These are phyloP conservation scores for Melikaiella ostensackeni DNA, from an alignment of 2,888 invertebrate species.

Conservation along the genomic window DNA sequence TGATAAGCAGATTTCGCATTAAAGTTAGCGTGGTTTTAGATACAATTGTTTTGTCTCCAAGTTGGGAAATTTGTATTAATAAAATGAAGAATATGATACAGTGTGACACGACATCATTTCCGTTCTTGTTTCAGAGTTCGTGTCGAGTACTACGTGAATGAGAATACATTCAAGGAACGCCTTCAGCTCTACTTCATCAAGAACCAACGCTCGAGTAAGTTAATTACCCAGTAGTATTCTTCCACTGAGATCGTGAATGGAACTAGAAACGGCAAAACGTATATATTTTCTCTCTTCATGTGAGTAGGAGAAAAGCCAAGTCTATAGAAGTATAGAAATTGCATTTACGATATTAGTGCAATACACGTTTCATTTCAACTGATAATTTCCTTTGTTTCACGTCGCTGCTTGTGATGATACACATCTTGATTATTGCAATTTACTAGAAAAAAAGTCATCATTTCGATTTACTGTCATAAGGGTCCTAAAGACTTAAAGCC, in stretches of 20 bases:
- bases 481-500: too few relatives aligned
- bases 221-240: slow-evolving; percentile 60
- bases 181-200: slow-evolving; percentile 99
- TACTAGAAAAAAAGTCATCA: background rate
- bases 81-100: background rate
- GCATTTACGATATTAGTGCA: background rate
- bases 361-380: background rate
- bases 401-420: background rate
- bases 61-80: background rate
- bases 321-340: background rate
- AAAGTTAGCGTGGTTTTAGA: background rate
- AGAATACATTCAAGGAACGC: slow-evolving; percentile 98
- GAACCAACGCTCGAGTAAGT: slow-evolving; percentile 99
- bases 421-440: background rate
- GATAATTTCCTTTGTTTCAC: background rate
- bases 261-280: slow-evolving; percentile 16
- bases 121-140: slow-evolving; percentile 92
- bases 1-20: background rate
- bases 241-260: slow-evolving; percentile 36
- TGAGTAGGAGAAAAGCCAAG: background rate
- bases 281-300: slow-evolving; percentile 7
- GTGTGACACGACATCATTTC: slow-evolving; percentile 48
- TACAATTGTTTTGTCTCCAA: background rate
- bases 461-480: too few relatives aligned
- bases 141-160: slow-evolving; percentile 99